Percentiles rank a stretch among this genome's conserved stretches.
Conservation (phyloP, 1,140 invertebrate genomes). For the Drosophila biarmipes region DNA sequence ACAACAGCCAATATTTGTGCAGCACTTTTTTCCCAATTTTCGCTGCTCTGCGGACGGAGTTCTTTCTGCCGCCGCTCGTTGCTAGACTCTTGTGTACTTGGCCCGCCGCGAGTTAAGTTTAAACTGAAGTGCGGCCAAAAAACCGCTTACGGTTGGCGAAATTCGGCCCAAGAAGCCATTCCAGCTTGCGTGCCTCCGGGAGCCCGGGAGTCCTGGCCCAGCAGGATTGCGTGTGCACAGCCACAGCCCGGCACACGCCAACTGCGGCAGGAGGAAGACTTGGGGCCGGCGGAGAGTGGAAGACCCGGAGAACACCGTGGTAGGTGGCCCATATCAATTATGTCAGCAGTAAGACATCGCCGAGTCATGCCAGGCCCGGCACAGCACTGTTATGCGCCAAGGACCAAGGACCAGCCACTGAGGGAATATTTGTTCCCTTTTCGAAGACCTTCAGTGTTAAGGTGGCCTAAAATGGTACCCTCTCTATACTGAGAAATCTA, state of each 20-base stretch:
- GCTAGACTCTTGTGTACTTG: conserved; percentile 55
- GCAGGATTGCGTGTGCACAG: conserved; percentile 59
- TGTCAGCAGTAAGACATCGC: conserved; percentile 70
- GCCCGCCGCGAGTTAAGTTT: conserved; percentile 76
- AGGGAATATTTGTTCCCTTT: background rate
- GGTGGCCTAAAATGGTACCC: too few relatives aligned
- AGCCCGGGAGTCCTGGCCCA: conserved; percentile 20
- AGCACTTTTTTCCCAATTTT: conserved; percentile 47
- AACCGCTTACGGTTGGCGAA: conserved; percentile 27
- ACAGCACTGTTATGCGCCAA: conserved; percentile 65
- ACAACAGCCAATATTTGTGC: conserved; percentile 69
- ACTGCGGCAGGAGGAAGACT: conserved; percentile 35
- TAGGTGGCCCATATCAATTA: conserved; percentile 75
- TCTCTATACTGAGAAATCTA: too few relatives aligned
- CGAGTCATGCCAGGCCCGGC: conserved; percentile 52
- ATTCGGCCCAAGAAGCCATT: conserved; percentile 42
- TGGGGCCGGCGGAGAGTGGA: conserved; percentile 1
- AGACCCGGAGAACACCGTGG: conserved; percentile 36
- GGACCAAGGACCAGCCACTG: conserved; percentile 39
- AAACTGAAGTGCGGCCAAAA: conserved; percentile 67
- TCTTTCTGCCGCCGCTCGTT: conserved; percentile 30
- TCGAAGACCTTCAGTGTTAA: too few relatives aligned
- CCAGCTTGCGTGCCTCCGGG: conserved; percentile 32
- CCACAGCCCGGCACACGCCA: conserved; percentile 42
- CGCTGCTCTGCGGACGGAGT: conserved; percentile 4